Base-by-base conservation (phyloP, 2,888 invertebrate species). In the Dryobota labecula region DNA sequence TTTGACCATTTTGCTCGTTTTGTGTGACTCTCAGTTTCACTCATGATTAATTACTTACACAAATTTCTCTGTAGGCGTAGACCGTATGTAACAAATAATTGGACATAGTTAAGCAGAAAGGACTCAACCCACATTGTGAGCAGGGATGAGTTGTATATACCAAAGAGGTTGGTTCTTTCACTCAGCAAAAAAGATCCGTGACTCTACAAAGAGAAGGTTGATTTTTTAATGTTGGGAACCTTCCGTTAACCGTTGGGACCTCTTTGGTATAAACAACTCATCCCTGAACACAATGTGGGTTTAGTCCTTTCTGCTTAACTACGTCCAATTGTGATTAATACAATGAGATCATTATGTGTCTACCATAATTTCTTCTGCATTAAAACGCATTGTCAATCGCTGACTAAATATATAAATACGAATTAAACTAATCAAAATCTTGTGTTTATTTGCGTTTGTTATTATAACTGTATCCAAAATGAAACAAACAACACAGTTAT, bases 311-410 rank as follows among this genome's bases (percentile, higher is more conserved):
- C n/a, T n/a, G n/a, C n/a, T n/a, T n/a, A n/a, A n/a, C n/a, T n/a
- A n/a, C n/a, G n/a, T n/a, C n/a, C n/a, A n/a, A n/a, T n/a, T 7
- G n/a, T 45, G n/a, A 51, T 27, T 43, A 63, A 45, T 54, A 27
- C 41, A 75, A 72, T 65, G 66, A 75, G 41, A 72, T 65, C 75
- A 75, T 56, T 54, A 24, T 36, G 24, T 33, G 15, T 27, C 33
- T 24, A 33, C 8, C n/a, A 54, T n/a, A 13, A 74, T 47, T 64
- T 41, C 2, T 2, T 63, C 2, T 4, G 9, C 71, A 36, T 27
- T 38, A 11, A 41, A 45, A 58, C n/a, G 0, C 1, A n/a, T 51
- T n/a, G 11, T 27, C 20, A 30, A 45, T 49, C 2, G n/a, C 8
- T 69, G 33, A 69, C 6, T 60, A 49, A 58, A 36, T 13, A 7